Evolutionary conservation across 2,888 invertebrate species (phyloP), one percentile per base, ranked within the genome.

Genomic region (Listrodromus nycthemerus): DNA sequence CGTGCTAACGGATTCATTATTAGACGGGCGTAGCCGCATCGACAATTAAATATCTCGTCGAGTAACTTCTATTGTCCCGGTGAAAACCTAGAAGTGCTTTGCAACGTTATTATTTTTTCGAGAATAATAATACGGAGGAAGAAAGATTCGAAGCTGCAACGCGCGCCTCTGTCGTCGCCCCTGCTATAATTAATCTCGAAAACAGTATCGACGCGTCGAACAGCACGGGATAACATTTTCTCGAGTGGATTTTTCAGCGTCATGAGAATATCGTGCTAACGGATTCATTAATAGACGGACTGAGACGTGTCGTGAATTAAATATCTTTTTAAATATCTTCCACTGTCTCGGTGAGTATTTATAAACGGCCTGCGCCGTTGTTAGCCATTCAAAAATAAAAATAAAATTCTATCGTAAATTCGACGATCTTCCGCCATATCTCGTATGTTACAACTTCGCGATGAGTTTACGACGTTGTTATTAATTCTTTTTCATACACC

Each of bases 131-230:
- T 1, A 37, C 5, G 33, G 5, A 33, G 33, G 33, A 37, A 37
- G 8, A 37, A 5, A 37, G 6, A 5, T 37, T 8, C 37, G 37
- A 83, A 84, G 79, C 80, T 82, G 79, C 85, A 80, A 71, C 71
- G 69, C 50, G 45, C 41, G 55, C 27, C 21, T 24, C 55, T 2
- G 63, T 67, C 27, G 70, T 52, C n/a, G 16, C 30, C 45, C 13
- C 24, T 4, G n/a, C 10, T 58, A 66, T 58, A 66, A 2, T 63
- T 45, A 6, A 21, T 66, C 58, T 37, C 10, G 21, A 7, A 19
- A 27, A 19, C 27, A 30, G 52, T 16, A 80, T 30, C 37, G 33
- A 33, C 55, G 8, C 27, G 45, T 37, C 37, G 7, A 16, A 27
- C 19, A 37, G 4, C 30, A 24, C 19, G 21, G 7, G n/a, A 24